Percentiles rank a stretch among this genome's conserved stretches.
These are phyloP conservation scores for Cybosia mesomella DNA, from an alignment of 2,888 invertebrate genomes.

Conservation along the genomic window DNA sequence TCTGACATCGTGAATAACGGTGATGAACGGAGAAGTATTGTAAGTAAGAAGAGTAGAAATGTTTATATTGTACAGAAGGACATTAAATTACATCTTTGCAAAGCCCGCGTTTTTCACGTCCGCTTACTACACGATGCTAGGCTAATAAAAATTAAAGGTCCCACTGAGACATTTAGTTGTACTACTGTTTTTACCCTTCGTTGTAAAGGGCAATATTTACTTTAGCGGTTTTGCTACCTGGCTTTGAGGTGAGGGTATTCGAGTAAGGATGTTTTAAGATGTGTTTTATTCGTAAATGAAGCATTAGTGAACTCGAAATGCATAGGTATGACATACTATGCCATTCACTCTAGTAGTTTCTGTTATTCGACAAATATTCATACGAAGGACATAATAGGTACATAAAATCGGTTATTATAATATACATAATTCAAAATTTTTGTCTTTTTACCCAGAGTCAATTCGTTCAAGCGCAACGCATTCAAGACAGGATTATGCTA, in stretches of 20 bases:
- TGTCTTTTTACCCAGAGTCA: neutral
- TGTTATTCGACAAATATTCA: too few relatives aligned
- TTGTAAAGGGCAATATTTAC: conserved; percentile 49
- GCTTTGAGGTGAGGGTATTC: conserved; percentile 40
- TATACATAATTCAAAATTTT: neutral
- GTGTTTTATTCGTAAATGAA: neutral
- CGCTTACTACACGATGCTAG: conserved; percentile 52
- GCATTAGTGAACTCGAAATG: neutral
- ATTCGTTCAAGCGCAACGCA: too few relatives aligned
- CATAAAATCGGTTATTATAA: too few relatives aligned
- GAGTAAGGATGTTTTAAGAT: conserved; percentile 16
- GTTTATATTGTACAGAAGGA: conserved; percentile 6
- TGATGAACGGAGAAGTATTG: too few relatives aligned
- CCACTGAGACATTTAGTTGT: conserved; percentile 63
- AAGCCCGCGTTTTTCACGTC: conserved; percentile 43
- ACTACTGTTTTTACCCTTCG: conserved; percentile 48
- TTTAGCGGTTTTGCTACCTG: conserved; percentile 44
- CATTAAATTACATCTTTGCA: conserved; percentile 26
- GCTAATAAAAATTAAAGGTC: conserved; percentile 65
- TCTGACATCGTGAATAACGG: too few relatives aligned
- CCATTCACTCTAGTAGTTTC: too few relatives aligned
- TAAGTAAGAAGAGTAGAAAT: neutral
- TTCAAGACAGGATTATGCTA: neutral
- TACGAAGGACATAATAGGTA: too few relatives aligned
- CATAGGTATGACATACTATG: neutral